These are phyloP conservation scores for Cantharis flavilabris DNA, from an alignment of 2,888 invertebrate species.

Conservation along the genomic window DNA sequence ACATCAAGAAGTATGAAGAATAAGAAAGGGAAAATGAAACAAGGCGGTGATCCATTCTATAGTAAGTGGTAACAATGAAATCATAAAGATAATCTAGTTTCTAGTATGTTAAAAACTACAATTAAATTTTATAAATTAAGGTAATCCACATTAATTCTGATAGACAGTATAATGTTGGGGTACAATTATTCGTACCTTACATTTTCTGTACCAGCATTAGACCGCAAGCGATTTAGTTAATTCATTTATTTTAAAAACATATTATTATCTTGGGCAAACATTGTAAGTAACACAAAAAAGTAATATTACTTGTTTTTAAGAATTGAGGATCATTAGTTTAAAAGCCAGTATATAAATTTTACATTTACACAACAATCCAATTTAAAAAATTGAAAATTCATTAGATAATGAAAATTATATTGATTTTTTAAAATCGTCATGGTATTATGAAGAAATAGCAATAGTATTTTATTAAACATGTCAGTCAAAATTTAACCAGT, in stretches of 20 bases:
- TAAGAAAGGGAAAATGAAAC: neutral
- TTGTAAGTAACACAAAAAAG: neutral
- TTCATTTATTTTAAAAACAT: neutral
- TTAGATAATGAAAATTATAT: neutral
- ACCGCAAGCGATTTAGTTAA: neutral
- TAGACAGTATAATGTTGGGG: conserved; percentile 40
- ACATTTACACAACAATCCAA: neutral
- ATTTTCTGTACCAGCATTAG: neutral
- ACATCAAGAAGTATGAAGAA: neutral
- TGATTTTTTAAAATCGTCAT: neutral
- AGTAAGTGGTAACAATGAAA: neutral
- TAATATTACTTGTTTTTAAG: neutral
- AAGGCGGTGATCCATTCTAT: neutral
- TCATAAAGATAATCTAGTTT: neutral
- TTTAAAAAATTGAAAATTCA: neutral
- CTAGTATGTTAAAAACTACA: neutral
- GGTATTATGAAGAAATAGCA: neutral
- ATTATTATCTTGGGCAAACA: neutral
- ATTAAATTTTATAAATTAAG: neutral
- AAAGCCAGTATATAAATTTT: neutral
- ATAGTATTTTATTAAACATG: neutral
- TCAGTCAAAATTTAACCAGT: neutral
- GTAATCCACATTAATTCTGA: conserved; percentile 24
- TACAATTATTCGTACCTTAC: conserved; percentile 11
- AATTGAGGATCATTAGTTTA: neutral